Evolutionary conservation across 2,888 invertebrate genomes (phyloP).

Genomic region (Rotaria socialis): DNA sequence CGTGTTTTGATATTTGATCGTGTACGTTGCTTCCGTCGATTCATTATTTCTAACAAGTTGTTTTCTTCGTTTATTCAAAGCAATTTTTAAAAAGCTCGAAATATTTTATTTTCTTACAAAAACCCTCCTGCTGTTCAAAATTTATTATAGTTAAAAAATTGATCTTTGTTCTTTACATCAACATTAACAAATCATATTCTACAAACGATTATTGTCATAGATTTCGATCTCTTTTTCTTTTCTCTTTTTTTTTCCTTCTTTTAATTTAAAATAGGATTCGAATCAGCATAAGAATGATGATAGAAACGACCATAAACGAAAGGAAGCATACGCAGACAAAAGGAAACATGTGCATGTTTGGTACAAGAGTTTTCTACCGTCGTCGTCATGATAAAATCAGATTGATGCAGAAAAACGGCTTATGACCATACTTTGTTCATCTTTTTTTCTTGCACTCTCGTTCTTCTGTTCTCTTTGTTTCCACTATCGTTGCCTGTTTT

Average conservation of each 20-base stretch:
- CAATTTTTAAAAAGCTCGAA: too few relatives aligned
- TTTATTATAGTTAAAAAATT: neutral
- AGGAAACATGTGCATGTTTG: neutral
- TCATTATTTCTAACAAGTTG: too few relatives aligned
- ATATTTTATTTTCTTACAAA: neutral
- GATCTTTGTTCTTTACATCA: neutral
- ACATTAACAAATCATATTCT: neutral
- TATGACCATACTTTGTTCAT: neutral
- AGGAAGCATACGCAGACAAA: neutral
- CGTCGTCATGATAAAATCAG: neutral
- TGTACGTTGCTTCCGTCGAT: too few relatives aligned
- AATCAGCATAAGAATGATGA: conserved; percentile 8
- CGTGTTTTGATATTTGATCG: too few relatives aligned
- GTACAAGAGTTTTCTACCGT: neutral
- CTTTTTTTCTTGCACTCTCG: neutral
- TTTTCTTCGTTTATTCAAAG: too few relatives aligned
- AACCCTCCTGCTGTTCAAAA: too few relatives aligned
- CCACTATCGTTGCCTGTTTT: neutral
- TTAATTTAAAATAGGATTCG: neutral
- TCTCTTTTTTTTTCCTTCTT: neutral
- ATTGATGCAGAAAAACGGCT: neutral
- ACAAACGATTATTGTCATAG: neutral
- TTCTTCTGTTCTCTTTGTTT: neutral
- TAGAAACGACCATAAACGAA: neutral
- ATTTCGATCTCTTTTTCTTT: neutral